Percentiles rank a stretch among this genome's conserved stretches.
These are phyloP conservation scores for Leptoteleia sp. DNA, from an alignment of 1,140 invertebrate species.

Conservation along the genomic window DNA sequence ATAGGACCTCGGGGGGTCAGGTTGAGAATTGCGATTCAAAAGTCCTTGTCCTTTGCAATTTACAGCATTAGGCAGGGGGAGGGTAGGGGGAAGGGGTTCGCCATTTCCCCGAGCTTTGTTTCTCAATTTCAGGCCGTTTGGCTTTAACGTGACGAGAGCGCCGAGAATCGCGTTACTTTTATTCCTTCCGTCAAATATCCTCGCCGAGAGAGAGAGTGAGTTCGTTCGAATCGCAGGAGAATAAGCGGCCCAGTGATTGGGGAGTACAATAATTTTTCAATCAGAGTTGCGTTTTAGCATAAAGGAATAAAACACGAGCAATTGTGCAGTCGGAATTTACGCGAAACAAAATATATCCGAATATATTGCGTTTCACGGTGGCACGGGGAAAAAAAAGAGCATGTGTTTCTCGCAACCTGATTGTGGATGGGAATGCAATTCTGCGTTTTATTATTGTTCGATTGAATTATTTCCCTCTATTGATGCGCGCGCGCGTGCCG, in stretches of 20 bases:
- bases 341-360: conserved; percentile 3
- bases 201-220: too few relatives aligned
- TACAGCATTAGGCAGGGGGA: too few relatives aligned
- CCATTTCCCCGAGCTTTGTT: neutral
- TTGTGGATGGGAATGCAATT: conserved; percentile 8
- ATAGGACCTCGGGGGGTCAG: conserved; percentile 38
- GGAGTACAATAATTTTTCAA: neutral
- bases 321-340: neutral
- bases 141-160: neutral
- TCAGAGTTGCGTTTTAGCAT: neutral
- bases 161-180: too few relatives aligned
- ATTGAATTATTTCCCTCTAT: conserved; percentile 23
- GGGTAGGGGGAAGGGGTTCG: too few relatives aligned
- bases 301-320: conserved; percentile 1
- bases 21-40: conserved; percentile 39
- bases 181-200: neutral
- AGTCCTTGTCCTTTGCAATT: conserved; percentile 4
- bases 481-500: too few relatives aligned
- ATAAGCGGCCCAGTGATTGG: too few relatives aligned
- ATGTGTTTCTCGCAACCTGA: neutral
- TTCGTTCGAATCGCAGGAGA: too few relatives aligned
- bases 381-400: neutral
- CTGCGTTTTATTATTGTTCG: conserved; percentile 9
- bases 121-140: neutral
- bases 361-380: conserved; percentile 3